phyloP scores from a whole-genome alignment of 2,797 vertebrate genomes.

The Alfaro cultratus region DNA sequence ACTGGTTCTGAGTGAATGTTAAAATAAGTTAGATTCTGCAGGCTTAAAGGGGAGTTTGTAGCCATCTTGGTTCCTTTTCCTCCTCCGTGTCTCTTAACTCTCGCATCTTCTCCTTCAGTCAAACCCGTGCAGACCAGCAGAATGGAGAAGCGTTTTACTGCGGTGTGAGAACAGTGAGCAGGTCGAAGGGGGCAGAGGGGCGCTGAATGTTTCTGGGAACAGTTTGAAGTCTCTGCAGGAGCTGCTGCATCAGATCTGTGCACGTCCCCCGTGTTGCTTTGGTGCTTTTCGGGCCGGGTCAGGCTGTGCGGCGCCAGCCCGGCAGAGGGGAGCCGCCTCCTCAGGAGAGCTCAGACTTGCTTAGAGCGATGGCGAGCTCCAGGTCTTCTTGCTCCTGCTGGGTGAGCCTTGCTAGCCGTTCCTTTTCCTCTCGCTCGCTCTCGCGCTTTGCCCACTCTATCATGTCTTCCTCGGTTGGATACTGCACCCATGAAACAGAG shows the following conservation, averaged over 20 bases:
- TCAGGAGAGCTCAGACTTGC: conserved; percentile 98
- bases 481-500: conserved; percentile 79
- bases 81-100: conserved; percentile 2
- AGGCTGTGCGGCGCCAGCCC: conserved; percentile 45
- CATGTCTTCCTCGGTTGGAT: conserved; percentile 98
- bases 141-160: conserved; percentile 31
- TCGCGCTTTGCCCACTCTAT: conserved; percentile 99
- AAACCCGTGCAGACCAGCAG: conserved; percentile 25
- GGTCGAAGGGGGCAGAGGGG: conserved; percentile 19
- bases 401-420: conserved; percentile 92
- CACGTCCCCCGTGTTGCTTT: conserved; percentile 60
- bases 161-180: conserved; percentile 36
- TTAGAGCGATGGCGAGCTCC: conserved; percentile 98
- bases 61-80: neutral
- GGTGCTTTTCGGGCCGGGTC: conserved; percentile 66
- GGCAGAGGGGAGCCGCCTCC: conserved; percentile 8
- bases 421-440: conserved; percentile 96
- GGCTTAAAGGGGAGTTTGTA: conserved; percentile 23
- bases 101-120: conserved; percentile 20
- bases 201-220: conserved; percentile 23
- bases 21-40: conserved; percentile 66
- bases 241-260: conserved; percentile 62
- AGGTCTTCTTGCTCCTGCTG: conserved; percentile 98
- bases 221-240: conserved; percentile 56
- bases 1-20: conserved; percentile 28